Evolutionary conservation across 2,797 vertebrate genomes (phyloP).

Genomic region (Cynopterus sphinx): DNA sequence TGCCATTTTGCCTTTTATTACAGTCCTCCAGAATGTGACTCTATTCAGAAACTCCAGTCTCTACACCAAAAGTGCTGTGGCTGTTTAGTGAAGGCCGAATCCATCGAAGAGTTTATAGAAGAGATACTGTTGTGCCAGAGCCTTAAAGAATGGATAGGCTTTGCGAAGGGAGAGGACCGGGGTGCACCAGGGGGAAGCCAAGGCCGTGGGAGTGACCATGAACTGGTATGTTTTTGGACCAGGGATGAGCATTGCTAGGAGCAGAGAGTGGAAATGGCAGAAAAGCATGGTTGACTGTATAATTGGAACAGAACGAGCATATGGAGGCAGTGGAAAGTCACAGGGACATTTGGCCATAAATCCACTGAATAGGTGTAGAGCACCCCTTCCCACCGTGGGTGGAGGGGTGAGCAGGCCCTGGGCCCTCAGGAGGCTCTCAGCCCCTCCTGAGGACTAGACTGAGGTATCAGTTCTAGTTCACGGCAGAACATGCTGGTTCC

Average conservation of each 20-base stretch:
- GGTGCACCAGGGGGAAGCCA: rapidly evolving
- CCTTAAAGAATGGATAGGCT: background rate
- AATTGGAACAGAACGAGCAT: background rate
- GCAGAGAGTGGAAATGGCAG: background rate
- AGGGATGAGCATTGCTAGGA: background rate
- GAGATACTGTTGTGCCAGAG: background rate
- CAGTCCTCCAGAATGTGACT: background rate
- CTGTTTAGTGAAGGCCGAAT: background rate
- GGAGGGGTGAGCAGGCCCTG: rapidly evolving
- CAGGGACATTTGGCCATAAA: rapidly evolving
- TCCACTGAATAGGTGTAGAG: rapidly evolving
- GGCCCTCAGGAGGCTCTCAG: background rate
- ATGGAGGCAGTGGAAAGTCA: background rate
- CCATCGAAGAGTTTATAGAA: background rate
- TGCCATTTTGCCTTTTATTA: background rate
- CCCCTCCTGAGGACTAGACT: background rate
- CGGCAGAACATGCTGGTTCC: background rate
- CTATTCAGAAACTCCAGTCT: background rate
- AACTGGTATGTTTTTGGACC: background rate
- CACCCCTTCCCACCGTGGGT: rapidly evolving
- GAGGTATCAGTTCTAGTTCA: background rate
- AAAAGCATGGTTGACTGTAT: background rate
- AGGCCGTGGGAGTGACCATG: background rate
- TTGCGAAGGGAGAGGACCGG: background rate
- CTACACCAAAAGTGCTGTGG: background rate